Conservation (phyloP, 1,140 invertebrate species). For the Gonioctena quinquepunctata region DNA sequence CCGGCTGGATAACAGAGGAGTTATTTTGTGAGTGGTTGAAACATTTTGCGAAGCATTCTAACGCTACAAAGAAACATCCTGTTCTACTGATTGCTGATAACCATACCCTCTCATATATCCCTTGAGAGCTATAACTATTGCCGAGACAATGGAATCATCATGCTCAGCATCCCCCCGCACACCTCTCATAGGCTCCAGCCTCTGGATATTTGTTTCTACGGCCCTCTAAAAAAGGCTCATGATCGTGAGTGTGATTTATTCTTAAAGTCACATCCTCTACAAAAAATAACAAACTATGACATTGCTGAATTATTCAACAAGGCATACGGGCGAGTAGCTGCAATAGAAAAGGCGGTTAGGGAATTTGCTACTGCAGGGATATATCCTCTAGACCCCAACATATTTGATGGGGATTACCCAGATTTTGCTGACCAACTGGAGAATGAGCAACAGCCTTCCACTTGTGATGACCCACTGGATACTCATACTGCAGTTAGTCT, state of each 20-base stretch:
- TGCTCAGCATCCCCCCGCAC: conserved; percentile 31
- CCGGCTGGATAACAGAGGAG: conserved; percentile 17
- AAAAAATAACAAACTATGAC: conserved; percentile 37
- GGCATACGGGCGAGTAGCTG: conserved; percentile 18
- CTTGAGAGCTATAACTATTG: conserved; percentile 36
- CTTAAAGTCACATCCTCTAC: conserved; percentile 27
- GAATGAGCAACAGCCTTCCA: no score
- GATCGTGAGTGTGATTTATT: conserved; percentile 34
- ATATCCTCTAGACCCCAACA: not conserved
- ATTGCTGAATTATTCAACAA: conserved; percentile 28
- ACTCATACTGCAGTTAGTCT: no score
- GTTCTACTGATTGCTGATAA: conserved; percentile 44
- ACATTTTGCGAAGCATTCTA: no score
- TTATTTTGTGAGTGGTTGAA: no score
- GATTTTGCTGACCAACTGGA: no score
- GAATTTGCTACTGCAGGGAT: not conserved
- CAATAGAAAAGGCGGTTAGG: conserved; percentile 27
- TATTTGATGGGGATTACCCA: not conserved
- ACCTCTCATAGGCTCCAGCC: conserved; percentile 50
- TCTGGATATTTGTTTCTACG: conserved; percentile 45
- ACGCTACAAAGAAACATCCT: conserved; percentile 39
- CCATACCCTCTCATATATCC: conserved; percentile 24
- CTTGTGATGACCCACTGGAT: no score
- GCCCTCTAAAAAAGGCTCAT: conserved; percentile 39
- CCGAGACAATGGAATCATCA: conserved; percentile 35